A percentile compares a stretch with the other conserved stretches of the same genome.
These are phyloP conservation scores for Leptoclinus maculatus DNA, from an alignment of 2,797 vertebrate species.

Conservation along the genomic window DNA sequence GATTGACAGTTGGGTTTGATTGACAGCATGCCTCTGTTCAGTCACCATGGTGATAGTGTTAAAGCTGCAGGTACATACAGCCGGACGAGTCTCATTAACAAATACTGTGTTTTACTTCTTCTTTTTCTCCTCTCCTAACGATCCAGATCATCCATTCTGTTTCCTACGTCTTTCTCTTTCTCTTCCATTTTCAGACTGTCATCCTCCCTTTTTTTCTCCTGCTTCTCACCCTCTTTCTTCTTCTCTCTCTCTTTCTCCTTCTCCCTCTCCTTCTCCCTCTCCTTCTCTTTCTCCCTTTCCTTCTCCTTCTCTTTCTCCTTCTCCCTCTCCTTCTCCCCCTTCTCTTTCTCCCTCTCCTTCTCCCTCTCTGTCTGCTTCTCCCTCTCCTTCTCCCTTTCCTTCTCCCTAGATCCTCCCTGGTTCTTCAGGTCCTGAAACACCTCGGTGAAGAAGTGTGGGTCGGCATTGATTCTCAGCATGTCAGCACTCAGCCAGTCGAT, in stretches of 20 bases:
- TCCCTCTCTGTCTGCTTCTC: background rate
- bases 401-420: slow-evolving; percentile 83
- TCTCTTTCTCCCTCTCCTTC: slow-evolving; percentile 44
- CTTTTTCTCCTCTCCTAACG: background rate
- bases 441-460: slow-evolving; percentile 95
- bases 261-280: slow-evolving; percentile 22
- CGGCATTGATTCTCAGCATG: slow-evolving; percentile 93
- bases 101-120: slow-evolving; percentile 11
- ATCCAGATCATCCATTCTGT: slow-evolving; percentile 12
- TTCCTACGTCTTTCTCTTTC: slow-evolving; percentile 47
- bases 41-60: background rate
- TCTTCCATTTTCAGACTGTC: background rate
- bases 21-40: slow-evolving; percentile 44
- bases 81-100: slow-evolving; percentile 11
- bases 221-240: slow-evolving; percentile 23
- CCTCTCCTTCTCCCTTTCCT: slow-evolving; percentile 50
- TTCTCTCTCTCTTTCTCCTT: slow-evolving; percentile 2
- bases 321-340: slow-evolving; percentile 50
- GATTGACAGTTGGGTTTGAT: slow-evolving; percentile 24
- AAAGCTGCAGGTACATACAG: slow-evolving; percentile 1
- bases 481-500: slow-evolving; percentile 90
- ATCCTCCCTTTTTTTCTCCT: slow-evolving; percentile 56
- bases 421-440: slow-evolving; percentile 96
- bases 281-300: slow-evolving; percentile 44
- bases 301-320: slow-evolving; percentile 30